A percentile compares a stretch with the other conserved stretches of the same genome.
Evolutionary conservation across 2,888 invertebrate genomes (phyloP).

Genomic region (Melangyna quadrimaculata): DNA sequence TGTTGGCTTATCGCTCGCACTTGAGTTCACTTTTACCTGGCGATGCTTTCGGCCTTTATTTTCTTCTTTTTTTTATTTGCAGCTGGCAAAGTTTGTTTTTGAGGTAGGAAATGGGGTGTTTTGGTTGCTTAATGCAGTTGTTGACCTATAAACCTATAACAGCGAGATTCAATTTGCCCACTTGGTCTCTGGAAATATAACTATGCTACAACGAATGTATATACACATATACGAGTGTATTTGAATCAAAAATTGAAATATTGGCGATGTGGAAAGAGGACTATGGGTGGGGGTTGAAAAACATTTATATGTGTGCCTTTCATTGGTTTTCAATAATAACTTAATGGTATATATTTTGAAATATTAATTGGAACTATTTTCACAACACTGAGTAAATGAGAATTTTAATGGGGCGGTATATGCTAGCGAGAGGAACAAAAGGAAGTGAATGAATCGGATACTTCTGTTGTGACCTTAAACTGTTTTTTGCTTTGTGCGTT

Average conservation of each 20-base stretch:
- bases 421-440: neutral
- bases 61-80: slow-evolving; percentile 27
- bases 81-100: slow-evolving; percentile 36
- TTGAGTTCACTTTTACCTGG: slow-evolving; percentile 28
- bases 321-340: slow-evolving; percentile 22
- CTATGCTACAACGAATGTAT: no score
- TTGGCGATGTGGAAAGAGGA: neutral
- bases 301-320: neutral
- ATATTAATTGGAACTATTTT: slow-evolving; percentile 42
- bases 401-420: neutral
- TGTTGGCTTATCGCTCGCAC: slow-evolving; percentile 26
- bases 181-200: slow-evolving; percentile 21
- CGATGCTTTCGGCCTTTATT: slow-evolving; percentile 12
- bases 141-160: slow-evolving; percentile 66
- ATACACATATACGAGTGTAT: neutral
- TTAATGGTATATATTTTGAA: slow-evolving; percentile 3
- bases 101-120: slow-evolving; percentile 38
- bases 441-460: neutral
- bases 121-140: slow-evolving; percentile 53
- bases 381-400: neutral
- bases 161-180: slow-evolving; percentile 27
- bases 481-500: neutral
- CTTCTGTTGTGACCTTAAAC: neutral
- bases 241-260: neutral
- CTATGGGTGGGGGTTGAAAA: neutral